Percentiles rank a stretch among this genome's conserved stretches.
These are phyloP conservation scores for Cydia splendana DNA, from an alignment of 1,140 invertebrate genomes.

Conservation along the genomic window DNA sequence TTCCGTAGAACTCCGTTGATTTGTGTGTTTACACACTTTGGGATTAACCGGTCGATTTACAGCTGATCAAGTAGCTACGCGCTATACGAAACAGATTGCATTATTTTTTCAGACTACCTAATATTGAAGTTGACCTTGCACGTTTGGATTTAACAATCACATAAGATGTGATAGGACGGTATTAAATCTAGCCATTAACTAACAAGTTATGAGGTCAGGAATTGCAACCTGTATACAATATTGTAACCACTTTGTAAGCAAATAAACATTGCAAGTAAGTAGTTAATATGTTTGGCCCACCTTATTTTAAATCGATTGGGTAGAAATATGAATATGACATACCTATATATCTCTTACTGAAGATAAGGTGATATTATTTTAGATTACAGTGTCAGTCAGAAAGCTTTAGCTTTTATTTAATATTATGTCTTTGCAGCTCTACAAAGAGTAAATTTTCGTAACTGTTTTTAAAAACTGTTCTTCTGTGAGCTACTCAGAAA, in stretches of 20 bases:
- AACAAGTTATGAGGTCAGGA: background rate
- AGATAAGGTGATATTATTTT: background rate
- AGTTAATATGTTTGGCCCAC: background rate
- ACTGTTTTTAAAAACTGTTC: too few relatives aligned
- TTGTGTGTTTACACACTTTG: background rate
- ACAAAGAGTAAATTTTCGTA: too few relatives aligned
- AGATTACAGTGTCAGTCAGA: too few relatives aligned
- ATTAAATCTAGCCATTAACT: background rate
- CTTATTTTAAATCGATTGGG: background rate
- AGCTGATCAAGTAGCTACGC: background rate
- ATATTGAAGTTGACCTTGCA: background rate
- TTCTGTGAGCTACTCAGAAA: too few relatives aligned
- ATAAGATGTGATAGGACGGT: background rate
- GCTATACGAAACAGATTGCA: background rate
- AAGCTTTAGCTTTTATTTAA: too few relatives aligned
- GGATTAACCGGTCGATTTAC: background rate
- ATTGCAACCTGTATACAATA: background rate
- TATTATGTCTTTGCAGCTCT: too few relatives aligned
- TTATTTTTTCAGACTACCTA: background rate
- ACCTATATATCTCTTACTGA: background rate
- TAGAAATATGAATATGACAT: background rate
- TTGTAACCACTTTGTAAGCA: constrained; percentile 1
- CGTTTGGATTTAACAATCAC: background rate
- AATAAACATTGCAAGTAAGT: background rate
- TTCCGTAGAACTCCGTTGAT: background rate